A percentile compares a stretch with the other conserved stretches of the same genome.
phyloP scores from a whole-genome alignment of 2,888 invertebrate species.

The Prosapia bicincta region DNA sequence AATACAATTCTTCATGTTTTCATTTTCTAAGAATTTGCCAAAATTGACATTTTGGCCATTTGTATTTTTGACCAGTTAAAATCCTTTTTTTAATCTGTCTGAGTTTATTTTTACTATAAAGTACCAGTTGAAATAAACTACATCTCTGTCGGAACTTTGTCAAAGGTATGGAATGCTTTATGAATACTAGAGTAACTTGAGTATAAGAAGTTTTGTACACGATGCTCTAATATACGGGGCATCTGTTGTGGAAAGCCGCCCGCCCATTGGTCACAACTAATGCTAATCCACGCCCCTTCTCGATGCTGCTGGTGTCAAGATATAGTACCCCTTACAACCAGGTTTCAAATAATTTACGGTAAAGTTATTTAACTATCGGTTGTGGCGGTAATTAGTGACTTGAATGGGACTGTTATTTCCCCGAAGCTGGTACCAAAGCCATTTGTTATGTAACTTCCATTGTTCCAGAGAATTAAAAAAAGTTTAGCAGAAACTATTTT shows the following conservation, averaged over 20 bases:
- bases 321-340: not conserved
- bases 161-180: not conserved
- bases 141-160: not conserved
- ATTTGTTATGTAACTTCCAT: no score
- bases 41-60: no score
- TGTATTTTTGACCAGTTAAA: no score
- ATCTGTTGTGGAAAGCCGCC: not conserved
- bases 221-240: not conserved
- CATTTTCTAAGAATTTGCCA: no score
- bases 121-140: no score
- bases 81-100: no score
- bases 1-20: no score
- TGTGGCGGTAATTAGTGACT: not conserved
- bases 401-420: not conserved
- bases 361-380: not conserved
- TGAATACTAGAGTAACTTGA: not conserved
- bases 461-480: no score
- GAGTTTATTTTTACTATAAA: no score
- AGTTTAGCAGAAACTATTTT: no score
- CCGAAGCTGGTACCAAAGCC: not conserved
- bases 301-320: not conserved
- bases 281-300: not conserved
- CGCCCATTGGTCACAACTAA: not conserved
- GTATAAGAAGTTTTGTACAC: not conserved
- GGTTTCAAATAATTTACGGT: not conserved